Conservation (phyloP, 2,113 vertebrate genomes). For the Apeltes quadracus region DNA sequence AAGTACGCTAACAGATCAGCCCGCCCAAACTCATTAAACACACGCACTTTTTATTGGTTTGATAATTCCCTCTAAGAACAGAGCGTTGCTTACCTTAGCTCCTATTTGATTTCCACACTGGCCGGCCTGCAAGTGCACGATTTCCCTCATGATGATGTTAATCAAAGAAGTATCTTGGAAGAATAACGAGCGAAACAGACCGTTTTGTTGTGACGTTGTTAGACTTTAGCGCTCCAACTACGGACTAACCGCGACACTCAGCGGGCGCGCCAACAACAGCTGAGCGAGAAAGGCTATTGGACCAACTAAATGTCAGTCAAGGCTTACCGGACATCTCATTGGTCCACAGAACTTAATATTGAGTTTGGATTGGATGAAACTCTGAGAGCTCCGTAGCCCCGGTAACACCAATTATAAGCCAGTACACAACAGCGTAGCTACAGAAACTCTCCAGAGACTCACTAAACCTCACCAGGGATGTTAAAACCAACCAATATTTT, state of each 20-base stretch:
- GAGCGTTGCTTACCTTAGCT: constrained; percentile 47
- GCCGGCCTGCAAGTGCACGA: constrained; percentile 68
- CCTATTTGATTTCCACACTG: constrained; percentile 71
- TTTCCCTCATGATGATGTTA: constrained; percentile 62
- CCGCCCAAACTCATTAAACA: constrained; percentile 28
- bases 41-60: neutral
- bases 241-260: constrained; percentile 29
- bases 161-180: neutral
- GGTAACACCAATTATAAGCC: constrained; percentile 17
- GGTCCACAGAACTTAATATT: neutral
- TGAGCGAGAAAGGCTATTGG: constrained; percentile 3
- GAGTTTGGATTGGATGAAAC: constrained; percentile 26
- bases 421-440: neutral
- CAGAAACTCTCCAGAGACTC: too few relatives aligned
- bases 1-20: constrained; percentile 23
- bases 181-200: fast-evolving
- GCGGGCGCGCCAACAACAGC: neutral
- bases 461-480: too few relatives aligned
- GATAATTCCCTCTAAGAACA: neutral
- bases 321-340: neutral
- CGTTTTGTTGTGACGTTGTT: neutral
- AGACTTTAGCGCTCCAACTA: neutral
- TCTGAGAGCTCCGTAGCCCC: constrained; percentile 4
- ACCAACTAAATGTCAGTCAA: constrained; percentile 8
- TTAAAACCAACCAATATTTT: too few relatives aligned